Evolutionary conservation across 2,113 vertebrate species (phyloP).

Genomic region (Lichenostomus cassidix): DNA sequence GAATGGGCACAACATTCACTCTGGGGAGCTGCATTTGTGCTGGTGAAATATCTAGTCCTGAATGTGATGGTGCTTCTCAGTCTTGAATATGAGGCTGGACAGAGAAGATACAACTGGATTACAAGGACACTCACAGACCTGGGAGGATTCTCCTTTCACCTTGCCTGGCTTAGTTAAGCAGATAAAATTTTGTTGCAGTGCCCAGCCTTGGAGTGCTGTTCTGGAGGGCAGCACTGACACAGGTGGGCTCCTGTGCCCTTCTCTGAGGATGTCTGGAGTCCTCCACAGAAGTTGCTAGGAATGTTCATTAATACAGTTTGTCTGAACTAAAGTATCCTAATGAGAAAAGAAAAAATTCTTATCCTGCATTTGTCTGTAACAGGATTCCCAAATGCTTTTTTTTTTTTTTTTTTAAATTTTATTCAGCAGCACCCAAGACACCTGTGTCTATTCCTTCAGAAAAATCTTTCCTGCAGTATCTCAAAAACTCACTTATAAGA

Average conservation of each 20-base stretch:
- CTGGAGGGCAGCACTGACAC: neutral
- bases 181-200: neutral
- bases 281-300: neutral
- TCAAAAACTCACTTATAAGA: neutral
- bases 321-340: neutral
- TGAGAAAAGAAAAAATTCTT: neutral
- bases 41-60: neutral
- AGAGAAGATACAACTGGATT: neutral
- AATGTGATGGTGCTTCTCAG: neutral
- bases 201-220: neutral
- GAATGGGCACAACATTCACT: neutral
- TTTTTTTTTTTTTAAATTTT: neutral
- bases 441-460: neutral
- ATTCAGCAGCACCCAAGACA: neutral
- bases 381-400: neutral
- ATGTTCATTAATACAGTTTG: neutral
- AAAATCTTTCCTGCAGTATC: neutral
- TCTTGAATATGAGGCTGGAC: neutral
- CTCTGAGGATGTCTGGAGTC: neutral
- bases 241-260: neutral
- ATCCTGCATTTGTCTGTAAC: neutral
- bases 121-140: neutral
- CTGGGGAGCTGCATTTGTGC: neutral
- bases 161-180: neutral
- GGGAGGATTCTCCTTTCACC: neutral